A percentile compares a stretch with the other conserved stretches of the same genome.
These are phyloP conservation scores for Alces alces DNA, from an alignment of 2,113 vertebrate species.

Conservation along the genomic window DNA sequence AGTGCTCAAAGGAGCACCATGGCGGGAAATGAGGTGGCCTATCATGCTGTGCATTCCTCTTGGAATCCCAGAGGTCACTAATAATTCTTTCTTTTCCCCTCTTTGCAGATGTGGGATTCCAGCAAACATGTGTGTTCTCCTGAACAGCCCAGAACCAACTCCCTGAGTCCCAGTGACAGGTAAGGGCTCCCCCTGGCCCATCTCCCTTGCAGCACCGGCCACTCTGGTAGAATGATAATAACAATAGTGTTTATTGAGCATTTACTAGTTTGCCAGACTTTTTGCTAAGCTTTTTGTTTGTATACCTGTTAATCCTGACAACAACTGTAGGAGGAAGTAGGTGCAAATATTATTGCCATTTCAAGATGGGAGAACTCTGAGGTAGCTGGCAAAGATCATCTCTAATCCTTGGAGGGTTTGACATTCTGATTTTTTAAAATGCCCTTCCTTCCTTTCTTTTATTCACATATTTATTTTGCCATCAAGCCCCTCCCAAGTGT, in stretches of 20 bases:
- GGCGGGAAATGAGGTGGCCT: background rate
- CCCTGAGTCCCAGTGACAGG: constrained; percentile 26
- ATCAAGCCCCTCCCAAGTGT: background rate
- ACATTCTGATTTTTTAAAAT: background rate
- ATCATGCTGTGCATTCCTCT: background rate
- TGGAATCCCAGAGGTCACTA: background rate
- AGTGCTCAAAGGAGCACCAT: background rate
- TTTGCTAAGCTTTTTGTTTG: constrained; percentile 12
- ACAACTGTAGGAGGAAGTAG: background rate
- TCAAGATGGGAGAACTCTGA: background rate
- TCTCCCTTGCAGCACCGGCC: background rate
- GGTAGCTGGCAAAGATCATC: background rate
- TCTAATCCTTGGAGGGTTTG: background rate
- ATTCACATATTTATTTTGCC: background rate
- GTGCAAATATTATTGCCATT: background rate
- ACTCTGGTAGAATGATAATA: background rate
- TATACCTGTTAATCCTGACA: background rate
- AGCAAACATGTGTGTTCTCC: background rate
- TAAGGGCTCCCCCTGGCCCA: background rate
- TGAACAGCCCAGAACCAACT: background rate
- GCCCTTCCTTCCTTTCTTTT: background rate
- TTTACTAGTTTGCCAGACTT: background rate
- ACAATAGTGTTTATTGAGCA: background rate
- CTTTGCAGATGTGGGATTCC: constrained; percentile 64
- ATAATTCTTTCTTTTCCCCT: background rate